phyloP scores from a whole-genome alignment of 1,140 invertebrate species.

The Drosophila triauraria region DNA sequence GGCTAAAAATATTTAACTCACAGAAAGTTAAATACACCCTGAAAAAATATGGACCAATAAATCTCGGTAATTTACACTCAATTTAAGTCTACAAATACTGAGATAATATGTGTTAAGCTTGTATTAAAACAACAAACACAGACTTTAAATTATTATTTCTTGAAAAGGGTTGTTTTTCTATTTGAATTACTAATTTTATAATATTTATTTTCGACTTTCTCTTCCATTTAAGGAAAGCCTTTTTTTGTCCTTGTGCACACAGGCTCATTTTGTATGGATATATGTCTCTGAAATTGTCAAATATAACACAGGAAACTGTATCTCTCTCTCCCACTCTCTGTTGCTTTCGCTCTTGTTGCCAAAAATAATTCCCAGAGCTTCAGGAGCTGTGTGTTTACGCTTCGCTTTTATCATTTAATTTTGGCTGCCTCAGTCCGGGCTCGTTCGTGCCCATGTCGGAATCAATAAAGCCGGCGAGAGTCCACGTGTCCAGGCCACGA shows the following conservation, averaged over 20 bases:
- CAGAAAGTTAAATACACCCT: conserved; percentile 52
- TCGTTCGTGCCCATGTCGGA: conserved; percentile 46
- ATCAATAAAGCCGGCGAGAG: conserved; percentile 69
- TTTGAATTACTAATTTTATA: neutral
- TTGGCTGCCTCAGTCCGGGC: conserved; percentile 50
- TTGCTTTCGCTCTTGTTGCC: conserved; percentile 10
- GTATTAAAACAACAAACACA: too few species aligned
- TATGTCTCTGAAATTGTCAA: conserved; percentile 59
- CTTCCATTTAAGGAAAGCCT: too few species aligned
- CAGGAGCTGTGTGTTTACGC: conserved; percentile 41
- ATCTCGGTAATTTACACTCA: neutral
- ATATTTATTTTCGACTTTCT: neutral
- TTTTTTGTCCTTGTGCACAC: neutral
- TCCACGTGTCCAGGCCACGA: conserved; percentile 44
- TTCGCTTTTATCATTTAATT: conserved; percentile 75
- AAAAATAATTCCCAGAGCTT: conserved; percentile 70
- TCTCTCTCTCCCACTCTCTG: neutral
- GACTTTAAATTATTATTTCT: too few species aligned
- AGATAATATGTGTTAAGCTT: neutral
- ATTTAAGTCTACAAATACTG: neutral
- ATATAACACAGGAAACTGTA: conserved; percentile 58
- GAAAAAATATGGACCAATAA: neutral
- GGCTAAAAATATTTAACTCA: conserved; percentile 80
- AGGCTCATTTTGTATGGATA: conserved; percentile 27
- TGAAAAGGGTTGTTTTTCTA: too few species aligned